These are phyloP conservation scores for Chaenocephalus aceratus DNA, from an alignment of 2,113 vertebrate genomes.

Conservation along the genomic window DNA sequence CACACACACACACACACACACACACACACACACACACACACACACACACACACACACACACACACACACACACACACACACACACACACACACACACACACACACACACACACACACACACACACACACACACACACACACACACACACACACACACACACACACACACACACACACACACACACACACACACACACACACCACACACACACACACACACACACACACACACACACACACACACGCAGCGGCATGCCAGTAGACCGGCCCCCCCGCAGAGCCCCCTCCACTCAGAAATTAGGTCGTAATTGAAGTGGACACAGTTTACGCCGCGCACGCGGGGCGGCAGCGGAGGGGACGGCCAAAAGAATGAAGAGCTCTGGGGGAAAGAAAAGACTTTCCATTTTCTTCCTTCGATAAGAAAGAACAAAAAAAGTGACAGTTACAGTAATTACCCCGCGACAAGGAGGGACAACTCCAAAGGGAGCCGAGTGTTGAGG, in stretches of 20 bases:
- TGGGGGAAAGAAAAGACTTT: constrained; percentile 73
- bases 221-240: constrained; percentile 30
- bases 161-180: constrained; percentile 21
- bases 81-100: constrained; percentile 29
- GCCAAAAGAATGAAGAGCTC: constrained; percentile 65
- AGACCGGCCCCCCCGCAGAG: constrained; percentile 65
- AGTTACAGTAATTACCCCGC: constrained; percentile 85
- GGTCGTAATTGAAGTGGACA: constrained; percentile 85
- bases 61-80: constrained; percentile 34
- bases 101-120: constrained; percentile 36
- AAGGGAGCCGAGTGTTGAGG: constrained; percentile 77
- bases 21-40: constrained; percentile 36
- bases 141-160: constrained; percentile 37
- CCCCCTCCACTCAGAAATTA: constrained; percentile 72
- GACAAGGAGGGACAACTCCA: constrained; percentile 79
- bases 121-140: constrained; percentile 30
- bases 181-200: too few relatives aligned
- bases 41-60: constrained; percentile 23
- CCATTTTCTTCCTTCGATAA: constrained; percentile 83
- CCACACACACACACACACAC: constrained; percentile 22
- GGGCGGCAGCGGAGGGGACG: constrained; percentile 65
- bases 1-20: constrained; percentile 32
- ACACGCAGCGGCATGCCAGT: constrained; percentile 57
- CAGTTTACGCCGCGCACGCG: constrained; percentile 72
- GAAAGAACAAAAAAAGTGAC: constrained; percentile 87